Evolutionary conservation across 2,888 invertebrate species (phyloP).

Genomic region (Xestia rhomboidea): DNA sequence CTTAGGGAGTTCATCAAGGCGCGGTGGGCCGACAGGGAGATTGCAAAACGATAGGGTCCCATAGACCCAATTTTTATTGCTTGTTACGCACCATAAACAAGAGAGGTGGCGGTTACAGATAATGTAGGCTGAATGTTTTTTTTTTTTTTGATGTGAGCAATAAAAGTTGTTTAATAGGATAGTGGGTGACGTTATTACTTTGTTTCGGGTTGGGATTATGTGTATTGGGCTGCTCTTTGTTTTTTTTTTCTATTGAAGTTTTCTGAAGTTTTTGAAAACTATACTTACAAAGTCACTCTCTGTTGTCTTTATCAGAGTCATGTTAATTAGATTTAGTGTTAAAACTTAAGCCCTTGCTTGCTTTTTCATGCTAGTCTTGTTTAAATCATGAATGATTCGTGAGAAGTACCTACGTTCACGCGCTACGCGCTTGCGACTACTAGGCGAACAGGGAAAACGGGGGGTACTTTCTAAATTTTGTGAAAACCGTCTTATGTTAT

Average conservation of each 20-base stretch:
- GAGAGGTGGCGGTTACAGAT: conserved; percentile 81
- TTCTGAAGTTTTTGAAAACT: neutral
- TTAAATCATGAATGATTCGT: neutral
- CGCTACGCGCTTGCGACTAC: too few species aligned
- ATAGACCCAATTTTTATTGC: conserved; percentile 87
- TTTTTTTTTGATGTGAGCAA: conserved; percentile 76
- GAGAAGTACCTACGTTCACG: neutral
- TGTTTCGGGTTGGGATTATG: conserved; percentile 33
- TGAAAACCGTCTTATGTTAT: too few species aligned
- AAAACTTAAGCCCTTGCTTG: neutral
- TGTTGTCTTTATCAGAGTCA: neutral
- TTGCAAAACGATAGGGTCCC: conserved; percentile 87
- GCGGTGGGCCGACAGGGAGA: conserved; percentile 79
- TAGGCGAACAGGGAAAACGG: too few species aligned
- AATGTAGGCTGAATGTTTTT: conserved; percentile 81
- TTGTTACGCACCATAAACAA: conserved; percentile 89
- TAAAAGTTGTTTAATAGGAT: conserved; percentile 84
- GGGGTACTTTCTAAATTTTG: too few species aligned
- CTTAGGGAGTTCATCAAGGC: conserved; percentile 86
- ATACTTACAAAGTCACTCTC: neutral
- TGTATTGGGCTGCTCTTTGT: neutral
- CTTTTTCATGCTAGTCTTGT: neutral
- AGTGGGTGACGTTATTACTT: conserved; percentile 67
- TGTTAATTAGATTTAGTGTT: neutral
- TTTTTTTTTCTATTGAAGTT: neutral